Base-by-base conservation (phyloP, 2,113 vertebrate species). In the Malaclemys terrapin region DNA sequence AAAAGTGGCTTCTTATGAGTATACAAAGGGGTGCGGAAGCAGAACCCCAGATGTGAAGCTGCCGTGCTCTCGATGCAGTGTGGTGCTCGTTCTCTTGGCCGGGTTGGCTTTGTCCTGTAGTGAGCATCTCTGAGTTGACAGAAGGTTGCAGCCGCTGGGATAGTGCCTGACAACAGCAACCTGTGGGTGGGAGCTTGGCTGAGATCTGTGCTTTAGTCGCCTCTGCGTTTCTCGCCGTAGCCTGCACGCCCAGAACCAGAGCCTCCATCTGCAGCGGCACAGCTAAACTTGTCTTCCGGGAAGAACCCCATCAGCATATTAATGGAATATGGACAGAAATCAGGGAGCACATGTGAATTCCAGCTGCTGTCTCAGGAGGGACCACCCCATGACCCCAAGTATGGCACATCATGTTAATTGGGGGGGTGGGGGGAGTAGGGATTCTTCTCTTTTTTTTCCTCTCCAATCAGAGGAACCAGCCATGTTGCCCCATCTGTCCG, bases 321-420 rank as follows among this genome's bases (percentile, higher is more conserved):
- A 42, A 99, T 99, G 98, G 99, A 99, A 91, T 99, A 99, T 56
- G 98, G 99, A 29, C 99, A 99, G 82, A 99, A 99, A 80, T 98
- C 98, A 2, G 99, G 99, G 38, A 98, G 98, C 85, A 90, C 98
- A 4, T 98, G 99, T 17, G 99, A 99, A 91, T 99, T 99, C 95
- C 98, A 99, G 85, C 98, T 99, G 92, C 98, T 99, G 0, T 98
- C 99, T 52, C 99, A 99, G 98, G 99, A 99, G 4, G 99, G 99
- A 13, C 99, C 99, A 0, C 98, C 99, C 7, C 99, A 99, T 4
- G 99, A 99, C 97, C 99, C 99, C 31, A 98, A 99, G 99, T 99
- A 99, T 50, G 96, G 95, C 62, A 1, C 10, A 0, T 31, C 12
- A 19, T 65, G 89, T 25, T 65, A 27, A 29, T 59, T 57, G 45